Percentiles rank a stretch among this genome's conserved stretches.
phyloP scores from a whole-genome alignment of 2,113 vertebrate genomes.

The Limnothrissa miodon region DNA sequence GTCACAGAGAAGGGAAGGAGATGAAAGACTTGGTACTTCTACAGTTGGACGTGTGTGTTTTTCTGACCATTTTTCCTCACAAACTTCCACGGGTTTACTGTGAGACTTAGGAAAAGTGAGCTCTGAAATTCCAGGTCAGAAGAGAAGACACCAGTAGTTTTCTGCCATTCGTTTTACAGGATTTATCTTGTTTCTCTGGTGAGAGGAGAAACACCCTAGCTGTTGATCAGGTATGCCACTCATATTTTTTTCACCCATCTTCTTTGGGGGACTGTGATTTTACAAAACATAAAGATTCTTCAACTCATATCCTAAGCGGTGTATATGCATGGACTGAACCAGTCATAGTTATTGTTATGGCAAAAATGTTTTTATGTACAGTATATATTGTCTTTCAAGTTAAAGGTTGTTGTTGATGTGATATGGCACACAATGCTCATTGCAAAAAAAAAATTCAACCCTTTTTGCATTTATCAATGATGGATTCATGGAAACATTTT shows the following conservation, averaged over 20 bases:
- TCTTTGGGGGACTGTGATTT: background rate
- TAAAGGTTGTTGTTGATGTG: background rate
- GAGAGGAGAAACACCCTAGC: background rate
- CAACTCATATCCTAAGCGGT: background rate
- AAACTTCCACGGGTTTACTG: slow-evolving; percentile 52
- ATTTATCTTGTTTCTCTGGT: background rate
- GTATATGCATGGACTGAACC: background rate
- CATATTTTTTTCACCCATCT: background rate
- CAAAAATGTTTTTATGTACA: background rate
- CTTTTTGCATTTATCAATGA: slow-evolving; percentile 41
- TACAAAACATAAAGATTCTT: background rate
- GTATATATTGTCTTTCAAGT: background rate
- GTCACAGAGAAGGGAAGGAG: slow-evolving; percentile 54
- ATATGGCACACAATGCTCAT: background rate
- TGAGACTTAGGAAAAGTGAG: slow-evolving; percentile 55
- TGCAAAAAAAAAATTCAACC: background rate
- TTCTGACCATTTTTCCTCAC: slow-evolving; percentile 30
- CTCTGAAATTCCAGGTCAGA: slow-evolving; percentile 41
- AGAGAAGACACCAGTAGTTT: slow-evolving; percentile 31
- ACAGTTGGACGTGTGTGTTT: slow-evolving; percentile 52
- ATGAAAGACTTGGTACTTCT: slow-evolving; percentile 64
- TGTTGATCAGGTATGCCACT: background rate
- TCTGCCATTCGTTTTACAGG: background rate
- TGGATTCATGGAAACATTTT: background rate
- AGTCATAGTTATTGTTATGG: background rate